These are phyloP conservation scores for Leuciscus waleckii DNA, from an alignment of 2,797 vertebrate genomes.

Conservation along the genomic window DNA sequence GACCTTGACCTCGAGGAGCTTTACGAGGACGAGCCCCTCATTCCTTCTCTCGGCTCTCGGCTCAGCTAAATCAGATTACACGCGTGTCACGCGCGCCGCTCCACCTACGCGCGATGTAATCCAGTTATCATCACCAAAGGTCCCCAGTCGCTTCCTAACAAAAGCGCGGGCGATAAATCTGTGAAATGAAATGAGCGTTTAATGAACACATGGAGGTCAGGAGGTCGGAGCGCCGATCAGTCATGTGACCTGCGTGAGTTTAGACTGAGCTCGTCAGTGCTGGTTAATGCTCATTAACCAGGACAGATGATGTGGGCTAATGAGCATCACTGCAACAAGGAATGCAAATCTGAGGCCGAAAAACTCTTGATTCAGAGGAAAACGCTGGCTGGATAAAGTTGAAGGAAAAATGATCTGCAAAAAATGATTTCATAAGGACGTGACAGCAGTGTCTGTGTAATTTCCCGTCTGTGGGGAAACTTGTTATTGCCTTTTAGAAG, in stretches of 20 bases:
- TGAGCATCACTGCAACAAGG: neutral
- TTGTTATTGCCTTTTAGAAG: neutral
- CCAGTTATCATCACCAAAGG: conserved; percentile 32
- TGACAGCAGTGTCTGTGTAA: neutral
- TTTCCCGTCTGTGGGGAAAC: neutral
- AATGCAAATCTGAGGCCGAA: neutral
- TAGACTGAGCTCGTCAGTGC: neutral
- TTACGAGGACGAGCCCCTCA: neutral
- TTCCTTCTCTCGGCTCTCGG: neutral
- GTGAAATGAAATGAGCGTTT: neutral
- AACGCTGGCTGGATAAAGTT: neutral
- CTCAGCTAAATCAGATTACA: conserved; percentile 50
- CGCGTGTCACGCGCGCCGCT: conserved; percentile 23
- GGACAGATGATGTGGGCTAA: neutral
- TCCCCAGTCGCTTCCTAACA: neutral
- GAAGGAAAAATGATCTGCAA: neutral
- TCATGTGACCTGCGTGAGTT: neutral
- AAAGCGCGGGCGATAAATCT: neutral
- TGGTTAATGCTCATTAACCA: neutral
- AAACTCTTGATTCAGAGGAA: neutral
- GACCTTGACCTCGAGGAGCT: neutral
- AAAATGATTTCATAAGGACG: neutral
- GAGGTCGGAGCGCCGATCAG: neutral
- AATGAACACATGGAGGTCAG: neutral
- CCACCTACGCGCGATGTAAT: conserved; percentile 17